These are phyloP conservation scores for Pseudorhombus dupliciocellatus DNA, from an alignment of 2,113 vertebrate genomes.

Conservation along the genomic window DNA sequence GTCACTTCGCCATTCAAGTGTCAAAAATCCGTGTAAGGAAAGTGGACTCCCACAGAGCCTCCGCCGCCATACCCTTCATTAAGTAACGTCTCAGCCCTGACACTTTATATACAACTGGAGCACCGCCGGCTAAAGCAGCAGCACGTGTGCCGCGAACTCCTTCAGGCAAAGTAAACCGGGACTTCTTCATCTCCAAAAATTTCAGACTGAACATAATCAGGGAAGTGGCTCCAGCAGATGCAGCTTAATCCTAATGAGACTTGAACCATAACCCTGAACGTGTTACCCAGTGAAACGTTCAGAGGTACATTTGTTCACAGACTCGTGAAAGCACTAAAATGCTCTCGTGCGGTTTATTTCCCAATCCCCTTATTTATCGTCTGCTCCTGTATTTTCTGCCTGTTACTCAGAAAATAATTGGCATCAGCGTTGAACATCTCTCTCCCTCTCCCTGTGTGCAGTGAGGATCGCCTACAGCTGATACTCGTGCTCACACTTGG, in stretches of 20 bases:
- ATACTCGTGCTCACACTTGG: slow-evolving; percentile 41
- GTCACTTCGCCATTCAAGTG: slow-evolving; percentile 59
- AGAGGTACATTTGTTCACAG: not conserved
- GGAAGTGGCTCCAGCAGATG: not conserved
- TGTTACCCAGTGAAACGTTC: slow-evolving; percentile 24
- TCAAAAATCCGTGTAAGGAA: slow-evolving; percentile 47
- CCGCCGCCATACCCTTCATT: slow-evolving; percentile 50
- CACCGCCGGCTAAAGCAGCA: not conserved
- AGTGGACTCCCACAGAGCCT: slow-evolving; percentile 55
- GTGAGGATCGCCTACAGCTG: slow-evolving; percentile 34
- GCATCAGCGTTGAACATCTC: slow-evolving; percentile 9
- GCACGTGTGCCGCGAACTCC: not conserved
- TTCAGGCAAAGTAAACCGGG: not conserved
- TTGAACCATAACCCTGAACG: slow-evolving; percentile 20
- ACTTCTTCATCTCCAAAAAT: not conserved
- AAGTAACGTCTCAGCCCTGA: slow-evolving; percentile 25
- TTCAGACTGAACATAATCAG: not conserved
- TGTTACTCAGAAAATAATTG: slow-evolving; percentile 61
- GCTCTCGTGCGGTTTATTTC: not conserved
- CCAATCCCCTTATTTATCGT: slow-evolving; percentile 10
- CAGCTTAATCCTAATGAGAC: slow-evolving; percentile 43
- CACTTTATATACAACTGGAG: slow-evolving; percentile 30
- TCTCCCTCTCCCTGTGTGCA: not conserved
- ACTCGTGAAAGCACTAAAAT: slow-evolving; percentile 15
- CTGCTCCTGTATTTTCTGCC: slow-evolving; percentile 1